Evolutionary conservation across 1,140 invertebrate species (phyloP).

Genomic region (Papilio helenus): DNA sequence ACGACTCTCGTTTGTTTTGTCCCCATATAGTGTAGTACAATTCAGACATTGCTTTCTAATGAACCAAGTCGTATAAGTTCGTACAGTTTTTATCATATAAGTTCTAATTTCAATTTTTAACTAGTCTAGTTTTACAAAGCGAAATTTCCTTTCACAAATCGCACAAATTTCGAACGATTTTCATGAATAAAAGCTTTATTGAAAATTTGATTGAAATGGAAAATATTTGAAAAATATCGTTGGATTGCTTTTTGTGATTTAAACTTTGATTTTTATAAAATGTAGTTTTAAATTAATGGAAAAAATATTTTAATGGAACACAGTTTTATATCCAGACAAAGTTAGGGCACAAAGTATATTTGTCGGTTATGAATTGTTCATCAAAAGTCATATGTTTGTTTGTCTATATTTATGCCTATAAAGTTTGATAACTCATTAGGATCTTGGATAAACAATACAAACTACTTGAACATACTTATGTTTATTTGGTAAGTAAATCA

Average conservation of each 20-base stretch:
- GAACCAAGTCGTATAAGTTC: not conserved
- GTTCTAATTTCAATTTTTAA: not conserved
- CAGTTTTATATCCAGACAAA: no score
- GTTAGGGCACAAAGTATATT: not conserved
- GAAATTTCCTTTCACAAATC: conserved; percentile 6
- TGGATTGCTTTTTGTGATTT: not conserved
- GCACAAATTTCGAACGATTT: not conserved
- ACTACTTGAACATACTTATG: no score
- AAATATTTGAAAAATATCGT: not conserved
- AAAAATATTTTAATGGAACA: no score
- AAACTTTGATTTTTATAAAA: not conserved
- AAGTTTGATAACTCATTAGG: not conserved
- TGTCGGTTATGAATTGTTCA: not conserved
- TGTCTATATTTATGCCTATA: not conserved
- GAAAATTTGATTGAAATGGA: not conserved
- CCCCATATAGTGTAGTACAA: conserved; percentile 21
- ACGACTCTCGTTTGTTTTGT: conserved; percentile 33
- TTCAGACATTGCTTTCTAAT: not conserved
- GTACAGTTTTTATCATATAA: not conserved
- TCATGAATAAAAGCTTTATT: not conserved
- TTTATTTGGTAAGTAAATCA: no score
- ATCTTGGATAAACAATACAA: not conserved
- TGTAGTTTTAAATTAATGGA: not conserved
- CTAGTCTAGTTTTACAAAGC: not conserved
- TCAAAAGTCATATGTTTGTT: not conserved